Evolutionary conservation across 2,888 invertebrate genomes (phyloP).

Genomic region (Sylvicola cinctus): DNA sequence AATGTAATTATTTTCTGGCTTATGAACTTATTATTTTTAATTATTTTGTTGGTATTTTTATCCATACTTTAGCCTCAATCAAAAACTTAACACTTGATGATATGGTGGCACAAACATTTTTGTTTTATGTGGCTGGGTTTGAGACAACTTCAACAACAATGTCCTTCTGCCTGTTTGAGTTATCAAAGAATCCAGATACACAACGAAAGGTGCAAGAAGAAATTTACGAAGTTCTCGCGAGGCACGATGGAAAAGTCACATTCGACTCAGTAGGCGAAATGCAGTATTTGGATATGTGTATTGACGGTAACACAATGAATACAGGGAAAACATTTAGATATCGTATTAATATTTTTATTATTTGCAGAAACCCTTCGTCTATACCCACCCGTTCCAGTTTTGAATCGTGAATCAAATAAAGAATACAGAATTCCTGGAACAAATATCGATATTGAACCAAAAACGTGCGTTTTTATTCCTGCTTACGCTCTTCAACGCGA

Average conservation of each 20-base stretch:
- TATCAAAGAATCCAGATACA: not conserved
- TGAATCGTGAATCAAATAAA: slow-evolving; percentile 23
- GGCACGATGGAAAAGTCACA: not conserved
- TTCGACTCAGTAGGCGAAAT: not conserved
- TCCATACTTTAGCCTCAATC: no score
- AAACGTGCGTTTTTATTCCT: slow-evolving; percentile 21
- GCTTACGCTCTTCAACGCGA: slow-evolving; percentile 24
- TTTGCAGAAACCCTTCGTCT: slow-evolving; percentile 25
- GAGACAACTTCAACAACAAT: not conserved
- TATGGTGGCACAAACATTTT: no score
- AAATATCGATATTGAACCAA: slow-evolving; percentile 17
- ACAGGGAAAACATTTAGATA: no score
- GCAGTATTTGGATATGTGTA: not conserved
- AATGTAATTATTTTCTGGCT: no score
- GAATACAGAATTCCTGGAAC: slow-evolving; percentile 18
- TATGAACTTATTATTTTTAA: no score
- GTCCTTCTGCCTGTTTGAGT: not conserved
- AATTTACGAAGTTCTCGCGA: not conserved
- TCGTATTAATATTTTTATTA: no score
- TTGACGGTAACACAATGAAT: slow-evolving; percentile 1
- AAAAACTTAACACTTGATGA: no score
- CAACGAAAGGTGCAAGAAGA: not conserved
- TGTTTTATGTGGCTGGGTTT: not conserved
- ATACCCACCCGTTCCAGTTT: slow-evolving; percentile 24
- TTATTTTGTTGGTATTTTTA: no score